phyloP scores from a whole-genome alignment of 2,113 vertebrate genomes.

The Gobiocypris rarus region DNA sequence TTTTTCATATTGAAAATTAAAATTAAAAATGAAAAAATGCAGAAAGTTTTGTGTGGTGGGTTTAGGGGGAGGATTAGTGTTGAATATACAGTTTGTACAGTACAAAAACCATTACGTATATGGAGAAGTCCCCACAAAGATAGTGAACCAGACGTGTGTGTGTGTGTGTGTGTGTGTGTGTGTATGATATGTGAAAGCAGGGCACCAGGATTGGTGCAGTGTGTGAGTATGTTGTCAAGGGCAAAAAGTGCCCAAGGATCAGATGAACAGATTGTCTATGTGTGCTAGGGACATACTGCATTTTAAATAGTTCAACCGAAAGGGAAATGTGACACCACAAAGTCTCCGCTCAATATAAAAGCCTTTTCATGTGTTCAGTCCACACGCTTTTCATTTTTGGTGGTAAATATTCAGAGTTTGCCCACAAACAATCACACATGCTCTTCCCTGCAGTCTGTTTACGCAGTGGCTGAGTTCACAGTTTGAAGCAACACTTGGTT shows the following conservation, averaged over 20 bases:
- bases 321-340: constrained; percentile 36
- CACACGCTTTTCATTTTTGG: constrained; percentile 16
- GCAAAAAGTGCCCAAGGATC: constrained; percentile 57
- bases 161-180: not conserved
- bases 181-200: constrained; percentile 48
- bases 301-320: constrained; percentile 42
- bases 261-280: constrained; percentile 54
- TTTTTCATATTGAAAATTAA: too few species aligned
- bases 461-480: not conserved
- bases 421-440: constrained; percentile 14
- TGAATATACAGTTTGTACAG: too few species aligned
- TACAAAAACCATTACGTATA: too few species aligned
- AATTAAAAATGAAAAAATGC: too few species aligned
- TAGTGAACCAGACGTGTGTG: too few species aligned
- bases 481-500: constrained; percentile 17
- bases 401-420: not conserved
- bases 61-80: not conserved
- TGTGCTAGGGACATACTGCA: constrained; percentile 45
- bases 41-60: too few species aligned
- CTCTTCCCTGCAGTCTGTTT: constrained; percentile 36
- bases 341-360: constrained; percentile 20
- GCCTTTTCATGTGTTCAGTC: constrained; percentile 24
- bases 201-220: not conserved
- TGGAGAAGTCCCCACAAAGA: not conserved
- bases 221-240: constrained; percentile 46